phyloP scores from a whole-genome alignment of 2,888 invertebrate species.

The Rhagonycha fulva region DNA sequence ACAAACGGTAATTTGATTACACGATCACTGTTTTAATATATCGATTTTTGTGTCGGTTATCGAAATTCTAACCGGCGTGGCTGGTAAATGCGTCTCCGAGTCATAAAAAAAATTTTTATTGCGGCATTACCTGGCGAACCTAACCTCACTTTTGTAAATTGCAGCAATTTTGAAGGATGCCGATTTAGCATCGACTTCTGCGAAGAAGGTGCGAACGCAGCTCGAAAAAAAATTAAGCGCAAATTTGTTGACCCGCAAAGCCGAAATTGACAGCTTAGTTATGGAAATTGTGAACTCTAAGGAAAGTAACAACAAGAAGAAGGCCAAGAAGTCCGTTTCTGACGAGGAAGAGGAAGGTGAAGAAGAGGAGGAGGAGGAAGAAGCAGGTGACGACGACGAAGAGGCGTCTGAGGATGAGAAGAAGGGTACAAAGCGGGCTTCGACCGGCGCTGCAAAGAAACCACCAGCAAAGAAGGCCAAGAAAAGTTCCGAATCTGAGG shows the following conservation, averaged over 20 bases:
- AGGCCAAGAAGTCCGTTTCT: conserved; percentile 55
- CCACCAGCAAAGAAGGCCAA: conserved; percentile 57
- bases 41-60: background rate
- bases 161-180: conserved; percentile 86
- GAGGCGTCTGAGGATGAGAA: conserved; percentile 60
- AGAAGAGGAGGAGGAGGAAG: conserved; percentile 54
- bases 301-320: conserved; percentile 54
- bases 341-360: conserved; percentile 58
- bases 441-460: conserved; percentile 57
- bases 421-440: conserved; percentile 61
- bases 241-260: conserved; percentile 78
- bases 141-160: conserved; percentile 35
- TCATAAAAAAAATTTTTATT: background rate
- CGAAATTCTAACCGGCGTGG: background rate
- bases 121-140: background rate
- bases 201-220: conserved; percentile 86
- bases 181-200: conserved; percentile 81
- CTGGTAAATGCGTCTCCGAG: background rate
- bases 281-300: conserved; percentile 71
- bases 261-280: conserved; percentile 85
- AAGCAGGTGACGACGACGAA: conserved; percentile 56
- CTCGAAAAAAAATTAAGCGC: conserved; percentile 80
- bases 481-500: conserved; percentile 57
- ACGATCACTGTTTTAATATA: background rate
- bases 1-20: background rate